phyloP scores from a whole-genome alignment of 1,140 invertebrate genomes.

The Manduca sexta region DNA sequence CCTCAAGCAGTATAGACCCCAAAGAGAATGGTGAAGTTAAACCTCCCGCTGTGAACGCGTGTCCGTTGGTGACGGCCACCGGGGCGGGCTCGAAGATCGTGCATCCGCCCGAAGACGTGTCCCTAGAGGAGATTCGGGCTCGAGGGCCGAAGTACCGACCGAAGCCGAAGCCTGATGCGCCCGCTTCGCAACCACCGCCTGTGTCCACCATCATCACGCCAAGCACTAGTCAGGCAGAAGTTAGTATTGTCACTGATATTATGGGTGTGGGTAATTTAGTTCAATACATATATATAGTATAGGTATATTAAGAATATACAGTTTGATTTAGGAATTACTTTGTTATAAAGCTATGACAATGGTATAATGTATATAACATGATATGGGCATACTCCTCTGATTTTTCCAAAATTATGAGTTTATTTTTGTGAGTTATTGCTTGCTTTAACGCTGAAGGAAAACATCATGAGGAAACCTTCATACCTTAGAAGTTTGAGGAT shows the following conservation, averaged over 20 bases:
- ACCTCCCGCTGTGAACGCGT: conserved; percentile 74
- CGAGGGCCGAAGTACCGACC: conserved; percentile 83
- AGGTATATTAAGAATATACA: too few species aligned
- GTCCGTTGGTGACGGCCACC: conserved; percentile 84
- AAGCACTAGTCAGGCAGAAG: conserved; percentile 72
- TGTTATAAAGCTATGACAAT: too few species aligned
- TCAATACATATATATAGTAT: too few species aligned
- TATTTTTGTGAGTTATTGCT: too few species aligned
- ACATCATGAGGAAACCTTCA: too few species aligned
- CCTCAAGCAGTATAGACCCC: conserved; percentile 39
- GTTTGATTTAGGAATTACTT: too few species aligned
- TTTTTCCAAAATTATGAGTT: too few species aligned
- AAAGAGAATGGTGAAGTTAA: conserved; percentile 65
- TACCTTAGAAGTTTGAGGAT: too few species aligned
- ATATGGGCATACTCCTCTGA: too few species aligned
- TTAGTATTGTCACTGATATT: conserved; percentile 21
- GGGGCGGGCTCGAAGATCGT: conserved; percentile 93
- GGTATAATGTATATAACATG: too few species aligned
- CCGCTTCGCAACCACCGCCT: conserved; percentile 17
- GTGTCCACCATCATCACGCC: conserved; percentile 55
- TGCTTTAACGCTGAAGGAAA: too few species aligned
- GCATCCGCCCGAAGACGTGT: conserved; percentile 95
- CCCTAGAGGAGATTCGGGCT: conserved; percentile 90
- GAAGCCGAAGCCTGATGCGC: conserved; percentile 49
- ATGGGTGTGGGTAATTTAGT: too few species aligned